Evolutionary conservation across 2,888 invertebrate species (phyloP), one percentile per base, ranked within the genome.

Genomic region (Alcis repandata): DNA sequence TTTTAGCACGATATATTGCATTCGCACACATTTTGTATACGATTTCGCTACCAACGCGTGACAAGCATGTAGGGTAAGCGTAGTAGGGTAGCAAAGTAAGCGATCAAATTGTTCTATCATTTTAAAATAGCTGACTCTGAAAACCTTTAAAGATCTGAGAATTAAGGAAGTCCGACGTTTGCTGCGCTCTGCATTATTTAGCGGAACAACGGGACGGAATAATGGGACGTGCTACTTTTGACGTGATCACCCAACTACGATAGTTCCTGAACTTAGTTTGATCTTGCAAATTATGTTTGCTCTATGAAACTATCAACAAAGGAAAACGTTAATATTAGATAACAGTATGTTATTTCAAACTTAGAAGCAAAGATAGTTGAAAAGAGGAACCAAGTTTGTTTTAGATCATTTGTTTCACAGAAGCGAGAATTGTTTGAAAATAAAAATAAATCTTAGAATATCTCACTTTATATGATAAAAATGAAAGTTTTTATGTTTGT

Each of bases 111-210:
- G 9, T 17, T 8, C 4, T 13, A 13, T 11, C 13, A 20, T 20
- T 20, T 32, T 2, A 49, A 22, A 15, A 19, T 19, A 36, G 10
- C 36, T 6, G 17, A 36, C 2, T 51, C 36, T 36, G 51, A 51
- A 51, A 36, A n/a, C 33, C 36, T 11, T 8, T 1, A 36, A 51
- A 51, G 51, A 51, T 51, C 51, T 20, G 36, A 17, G 51, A 49
- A 49, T 67, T 63, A 74, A 66, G 61, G 63, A 67, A 68, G 62
- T 19, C 70, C 71, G 69, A 70, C 71, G 62, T 76, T 69, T 73
- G 59, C 67, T 70, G 70, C 71, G 67, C 68, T 73, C 73, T 75
- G 69, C 69, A 70, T 71, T 72, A 73, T 69, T 72, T 69, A 71
- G 57, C 51, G 46, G 59, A 54, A 60, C 62, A 64, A 59, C 59